These are phyloP conservation scores for Diorhabda sublineata DNA, from an alignment of 1,140 invertebrate genomes.

Conservation along the genomic window DNA sequence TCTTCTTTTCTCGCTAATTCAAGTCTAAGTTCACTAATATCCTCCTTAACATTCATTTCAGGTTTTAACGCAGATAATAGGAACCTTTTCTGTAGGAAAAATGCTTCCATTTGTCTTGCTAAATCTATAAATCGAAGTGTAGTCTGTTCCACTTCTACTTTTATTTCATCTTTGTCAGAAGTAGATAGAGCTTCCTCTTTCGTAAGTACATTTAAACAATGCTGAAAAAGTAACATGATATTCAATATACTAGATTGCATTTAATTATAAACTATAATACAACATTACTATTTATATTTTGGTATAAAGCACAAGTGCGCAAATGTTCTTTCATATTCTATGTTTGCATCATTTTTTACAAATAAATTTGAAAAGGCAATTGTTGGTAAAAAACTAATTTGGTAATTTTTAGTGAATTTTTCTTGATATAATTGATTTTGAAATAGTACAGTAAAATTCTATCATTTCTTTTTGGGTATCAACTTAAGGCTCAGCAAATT, in stretches of 20 bases:
- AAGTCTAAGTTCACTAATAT: constrained; percentile 76
- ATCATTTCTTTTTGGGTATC: too few relatives aligned
- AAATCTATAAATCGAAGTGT: constrained; percentile 81
- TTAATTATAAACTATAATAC: too few relatives aligned
- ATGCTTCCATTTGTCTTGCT: constrained; percentile 88
- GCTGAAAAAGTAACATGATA: constrained; percentile 52
- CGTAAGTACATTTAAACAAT: constrained; percentile 77
- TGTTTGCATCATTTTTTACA: too few relatives aligned
- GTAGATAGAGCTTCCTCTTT: constrained; percentile 73
- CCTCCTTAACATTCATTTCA: constrained; percentile 87
- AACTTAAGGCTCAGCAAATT: too few relatives aligned
- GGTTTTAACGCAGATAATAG: constrained; percentile 86
- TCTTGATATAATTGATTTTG: too few relatives aligned
- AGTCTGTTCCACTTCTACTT: constrained; percentile 80
- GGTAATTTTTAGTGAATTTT: too few relatives aligned
- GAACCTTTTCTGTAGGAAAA: constrained; percentile 89
- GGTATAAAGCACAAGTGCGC: too few relatives aligned
- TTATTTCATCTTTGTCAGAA: constrained; percentile 79
- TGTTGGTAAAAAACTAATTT: too few relatives aligned
- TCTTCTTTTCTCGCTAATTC: constrained; percentile 85
- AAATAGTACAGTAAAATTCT: too few relatives aligned
- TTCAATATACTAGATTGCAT: neutral
- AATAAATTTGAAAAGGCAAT: too few relatives aligned
- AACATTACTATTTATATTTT: too few relatives aligned
- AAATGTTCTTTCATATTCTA: too few relatives aligned